Base-by-base conservation (phyloP, 2,888 invertebrate species). In the Orgyia antiqua region DNA sequence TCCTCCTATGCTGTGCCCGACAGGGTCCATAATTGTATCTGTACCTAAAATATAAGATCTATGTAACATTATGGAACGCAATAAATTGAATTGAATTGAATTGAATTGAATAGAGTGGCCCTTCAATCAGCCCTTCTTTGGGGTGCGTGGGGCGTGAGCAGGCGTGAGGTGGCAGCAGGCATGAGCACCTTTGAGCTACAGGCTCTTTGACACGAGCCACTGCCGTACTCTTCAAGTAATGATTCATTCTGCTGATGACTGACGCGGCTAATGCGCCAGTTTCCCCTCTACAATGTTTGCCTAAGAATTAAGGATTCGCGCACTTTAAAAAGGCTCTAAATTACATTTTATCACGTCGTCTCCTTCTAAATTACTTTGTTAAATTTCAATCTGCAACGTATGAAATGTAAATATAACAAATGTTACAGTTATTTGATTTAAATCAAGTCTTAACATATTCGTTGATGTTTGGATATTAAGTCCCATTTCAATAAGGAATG, bases 211-310 rank as follows among this genome's bases (percentile, higher is more conserved):
- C 83, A 82, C 84, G 79, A 82, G 79, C 80, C 78, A 82, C 83
- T 80, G 78, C 68, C 79, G 80, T 70, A 76, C 84, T 83, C 84
- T 84, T 84, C 83, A 86, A 84, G 82, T 86, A 86, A 86, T 84
- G 84, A 84, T 84, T 83, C 83, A 84, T 83, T 84, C 83, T 82
- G 69, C 78, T 82, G 84, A 82, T 82, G 82, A 83, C 73, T 82
- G 79, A 79, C 80, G 74, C 78, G 63, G 82, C 83, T 84, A 84
- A 83, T 84, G 73, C 80, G 68, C 47, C 75, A 62, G 68, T 66
- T 72, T 68, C 59, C 62, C 60, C 64, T 63, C 52, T 59, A 48
- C 58, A 51, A 66, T 71, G 70, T 80, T 78, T 73, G 68, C 66
- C 65, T 73, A 73, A 62, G 64, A 65, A 75, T 78, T 74, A 69